Conservation (phyloP, 2,888 invertebrate genomes). For the Limnephilus rhombicus region DNA sequence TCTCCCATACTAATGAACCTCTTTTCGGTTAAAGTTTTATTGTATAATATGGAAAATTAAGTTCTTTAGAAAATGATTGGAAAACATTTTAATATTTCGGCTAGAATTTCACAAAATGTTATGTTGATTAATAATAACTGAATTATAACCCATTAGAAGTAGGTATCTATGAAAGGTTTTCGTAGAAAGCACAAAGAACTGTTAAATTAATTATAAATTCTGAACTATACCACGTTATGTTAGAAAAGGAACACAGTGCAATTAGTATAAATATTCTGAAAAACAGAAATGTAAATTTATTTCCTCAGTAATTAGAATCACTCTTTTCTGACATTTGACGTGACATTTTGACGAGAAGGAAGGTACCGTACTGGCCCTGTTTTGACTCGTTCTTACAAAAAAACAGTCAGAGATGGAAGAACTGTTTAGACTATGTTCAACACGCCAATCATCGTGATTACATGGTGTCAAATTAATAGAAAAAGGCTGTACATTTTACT, state of each 20-base stretch:
- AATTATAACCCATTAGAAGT: background rate
- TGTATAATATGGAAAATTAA: too few relatives aligned
- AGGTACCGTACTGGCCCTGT: constrained; percentile 25
- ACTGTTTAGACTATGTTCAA: constrained; percentile 48
- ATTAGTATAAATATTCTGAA: constrained; percentile 25
- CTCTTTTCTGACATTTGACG: constrained; percentile 36
- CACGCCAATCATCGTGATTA: constrained; percentile 55
- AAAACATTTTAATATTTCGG: too few relatives aligned
- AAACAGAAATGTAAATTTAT: constrained; percentile 26
- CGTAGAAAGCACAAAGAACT: constrained; percentile 10
- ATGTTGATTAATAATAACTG: too few relatives aligned
- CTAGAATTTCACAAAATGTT: too few relatives aligned
- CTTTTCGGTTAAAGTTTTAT: too few relatives aligned
- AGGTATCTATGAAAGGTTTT: background rate
- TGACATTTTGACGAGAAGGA: constrained; percentile 52
- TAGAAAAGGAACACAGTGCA: background rate
- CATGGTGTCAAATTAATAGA: constrained; percentile 27
- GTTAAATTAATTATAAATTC: constrained; percentile 12
- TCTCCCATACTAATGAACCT: too few relatives aligned
- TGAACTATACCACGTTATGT: background rate
- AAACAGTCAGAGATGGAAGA: constrained; percentile 29
- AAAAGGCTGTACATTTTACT: background rate
- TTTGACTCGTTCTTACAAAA: constrained; percentile 34
- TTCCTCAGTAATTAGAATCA: constrained; percentile 27
- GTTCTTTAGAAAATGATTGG: too few relatives aligned